A percentile compares a stretch with the other conserved stretches of the same genome.
phyloP scores from a whole-genome alignment of 2,797 vertebrate species.

The Diceros bicornis region DNA sequence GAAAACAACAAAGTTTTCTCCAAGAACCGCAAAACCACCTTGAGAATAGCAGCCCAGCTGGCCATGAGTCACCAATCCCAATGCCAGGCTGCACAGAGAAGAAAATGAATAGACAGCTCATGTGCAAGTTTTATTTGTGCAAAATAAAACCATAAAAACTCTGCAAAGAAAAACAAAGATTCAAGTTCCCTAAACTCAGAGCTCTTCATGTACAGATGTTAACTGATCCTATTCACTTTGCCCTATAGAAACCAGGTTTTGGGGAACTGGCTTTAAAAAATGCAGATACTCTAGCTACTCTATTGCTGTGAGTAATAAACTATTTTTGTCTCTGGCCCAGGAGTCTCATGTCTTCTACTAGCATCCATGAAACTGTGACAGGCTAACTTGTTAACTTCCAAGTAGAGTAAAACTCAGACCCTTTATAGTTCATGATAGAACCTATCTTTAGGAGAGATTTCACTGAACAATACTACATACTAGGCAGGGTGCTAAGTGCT shows the following conservation, averaged over 20 bases:
- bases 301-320: background rate
- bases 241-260: background rate
- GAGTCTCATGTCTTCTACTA: background rate
- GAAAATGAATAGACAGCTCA: background rate
- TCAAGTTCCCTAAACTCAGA: background rate
- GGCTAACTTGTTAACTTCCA: background rate
- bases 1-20: background rate
- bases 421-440: background rate
- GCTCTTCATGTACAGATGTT: background rate
- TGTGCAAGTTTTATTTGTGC: background rate
- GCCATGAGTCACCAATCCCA: background rate
- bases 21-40: background rate
- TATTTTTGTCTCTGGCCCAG: background rate
- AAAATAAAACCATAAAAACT: slow-evolving; percentile 28
- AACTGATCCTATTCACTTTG: background rate
- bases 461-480: background rate
- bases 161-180: background rate
- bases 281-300: background rate
- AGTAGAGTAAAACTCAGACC: background rate
- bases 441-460: background rate
- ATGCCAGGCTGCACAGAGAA: background rate
- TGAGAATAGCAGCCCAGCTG: background rate
- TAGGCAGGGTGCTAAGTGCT: background rate
- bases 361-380: background rate
- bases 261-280: background rate